phyloP scores from a whole-genome alignment of 2,888 invertebrate genomes.

The Melanchra persicariae region DNA sequence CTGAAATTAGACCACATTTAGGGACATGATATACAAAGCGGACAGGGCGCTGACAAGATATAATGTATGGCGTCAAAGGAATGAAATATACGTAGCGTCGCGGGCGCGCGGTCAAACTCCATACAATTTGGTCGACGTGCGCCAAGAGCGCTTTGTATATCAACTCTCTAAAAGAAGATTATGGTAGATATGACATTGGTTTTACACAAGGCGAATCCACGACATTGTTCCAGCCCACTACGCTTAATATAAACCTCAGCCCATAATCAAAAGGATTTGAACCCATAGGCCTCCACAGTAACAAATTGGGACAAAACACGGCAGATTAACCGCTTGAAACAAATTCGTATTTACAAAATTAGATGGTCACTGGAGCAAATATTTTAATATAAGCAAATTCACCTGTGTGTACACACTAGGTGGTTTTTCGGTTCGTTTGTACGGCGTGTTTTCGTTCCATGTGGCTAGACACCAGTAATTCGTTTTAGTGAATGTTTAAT shows the following conservation, averaged over 20 bases:
- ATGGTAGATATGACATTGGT: too few relatives aligned
- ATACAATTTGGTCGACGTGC: too few relatives aligned
- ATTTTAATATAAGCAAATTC: conserved; percentile 64
- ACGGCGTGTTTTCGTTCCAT: conserved; percentile 57
- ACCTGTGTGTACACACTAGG: conserved; percentile 62
- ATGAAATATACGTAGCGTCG: too few relatives aligned
- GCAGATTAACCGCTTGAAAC: conserved; percentile 43
- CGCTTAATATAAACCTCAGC: not conserved
- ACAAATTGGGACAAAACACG: conserved; percentile 5
- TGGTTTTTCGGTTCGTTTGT: conserved; percentile 51
- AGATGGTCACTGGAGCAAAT: conserved; percentile 54
- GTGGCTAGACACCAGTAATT: conserved; percentile 61
- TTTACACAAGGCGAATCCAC: too few relatives aligned
- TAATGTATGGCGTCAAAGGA: too few relatives aligned
- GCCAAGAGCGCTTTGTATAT: too few relatives aligned
- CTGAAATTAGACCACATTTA: too few relatives aligned
- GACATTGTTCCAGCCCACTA: not conserved
- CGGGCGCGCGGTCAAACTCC: too few relatives aligned
- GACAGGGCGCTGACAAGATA: too few relatives aligned
- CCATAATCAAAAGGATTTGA: conserved; percentile 16
- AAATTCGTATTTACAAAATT: conserved; percentile 54
- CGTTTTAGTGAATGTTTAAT: conserved; percentile 56
- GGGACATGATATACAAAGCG: too few relatives aligned
- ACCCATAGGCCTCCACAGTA: not conserved
- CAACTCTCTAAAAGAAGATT: too few relatives aligned